Evolutionary conservation across 2,888 invertebrate genomes (phyloP).

Genomic region (Heterodera filipjevi): DNA sequence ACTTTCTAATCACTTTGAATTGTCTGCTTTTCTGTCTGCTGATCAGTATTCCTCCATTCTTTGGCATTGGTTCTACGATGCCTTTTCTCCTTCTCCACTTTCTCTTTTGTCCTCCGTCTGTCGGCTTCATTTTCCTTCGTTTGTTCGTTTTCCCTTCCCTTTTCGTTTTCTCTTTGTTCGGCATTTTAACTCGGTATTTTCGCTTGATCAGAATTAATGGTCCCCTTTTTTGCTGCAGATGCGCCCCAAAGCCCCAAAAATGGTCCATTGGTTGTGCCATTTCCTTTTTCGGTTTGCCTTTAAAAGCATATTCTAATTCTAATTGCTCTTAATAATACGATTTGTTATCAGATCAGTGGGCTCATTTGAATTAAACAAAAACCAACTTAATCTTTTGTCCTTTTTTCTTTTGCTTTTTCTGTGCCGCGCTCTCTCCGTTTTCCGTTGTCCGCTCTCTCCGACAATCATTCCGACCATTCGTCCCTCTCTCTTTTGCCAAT

Average conservation of each 20-base stretch:
- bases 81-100: not conserved
- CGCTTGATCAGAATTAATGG: conserved; percentile 13
- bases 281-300: not conserved
- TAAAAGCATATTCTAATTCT: not conserved
- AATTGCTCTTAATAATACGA: too few species aligned
- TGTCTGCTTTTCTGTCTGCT: not conserved
- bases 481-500: too few species aligned
- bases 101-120: not conserved
- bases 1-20: not conserved
- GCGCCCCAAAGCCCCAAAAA: not conserved
- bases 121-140: not conserved
- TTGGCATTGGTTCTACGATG: not conserved
- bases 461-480: too few species aligned
- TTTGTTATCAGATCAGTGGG: too few species aligned
- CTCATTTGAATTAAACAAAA: too few species aligned
- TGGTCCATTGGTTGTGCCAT: not conserved
- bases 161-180: not conserved
- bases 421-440: too few species aligned
- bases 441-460: too few species aligned
- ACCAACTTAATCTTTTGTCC: too few species aligned
- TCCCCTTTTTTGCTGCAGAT: not conserved
- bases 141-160: not conserved
- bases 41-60: not conserved
- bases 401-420: too few species aligned
- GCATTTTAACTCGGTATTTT: not conserved